Evolutionary conservation across 2,888 invertebrate genomes (phyloP), one percentile per base, ranked within the genome.

Genomic region (Coleophora deauratella): DNA sequence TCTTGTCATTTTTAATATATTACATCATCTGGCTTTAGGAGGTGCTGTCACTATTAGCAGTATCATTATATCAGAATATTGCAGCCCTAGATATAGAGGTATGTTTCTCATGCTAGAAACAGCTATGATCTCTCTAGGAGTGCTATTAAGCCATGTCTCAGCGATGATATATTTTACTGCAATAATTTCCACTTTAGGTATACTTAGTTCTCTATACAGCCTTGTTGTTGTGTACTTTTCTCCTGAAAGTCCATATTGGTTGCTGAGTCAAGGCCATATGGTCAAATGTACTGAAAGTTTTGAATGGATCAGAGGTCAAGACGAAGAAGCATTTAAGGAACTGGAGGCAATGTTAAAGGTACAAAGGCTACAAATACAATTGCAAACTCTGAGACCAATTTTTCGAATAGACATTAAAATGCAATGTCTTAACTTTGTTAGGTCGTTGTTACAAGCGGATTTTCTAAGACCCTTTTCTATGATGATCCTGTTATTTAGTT

Each of bases 181-280:
- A 39, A 6, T 51, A 0, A 47, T 54, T 32, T 49, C 51, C 7
- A 21, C 37, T n/a, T 27, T 58, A 8, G 58, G 54, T 32, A 31
- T 51, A 13, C 6, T 51, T 11, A 45, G 50, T 11, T 35, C 55
- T 32, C 7, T 42, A 1, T 43, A 38, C 11, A 44, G 49, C 13
- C 33, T 52, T 7, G 30, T 49, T 10, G 40, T 52, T 10, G 45
- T 44, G 7, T 52, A 50, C 12, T 45, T 45, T 11, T 54, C 45
- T 28, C 52, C 50, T 27, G 56, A 58, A 44, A 56, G 56, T 15
- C 56, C 56, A 3, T 54, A 55, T 37, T 56, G 55, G 56, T 40
- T 58, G 12, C 49, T 54, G 8, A 51, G 41, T 41, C 44, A 54
- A 41, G 56, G 54, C 1, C 43, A 54, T 14, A 45, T 51, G 21